Base-by-base conservation (phyloP, 2,797 vertebrate genomes). In the Chrysocyon brachyurus region DNA sequence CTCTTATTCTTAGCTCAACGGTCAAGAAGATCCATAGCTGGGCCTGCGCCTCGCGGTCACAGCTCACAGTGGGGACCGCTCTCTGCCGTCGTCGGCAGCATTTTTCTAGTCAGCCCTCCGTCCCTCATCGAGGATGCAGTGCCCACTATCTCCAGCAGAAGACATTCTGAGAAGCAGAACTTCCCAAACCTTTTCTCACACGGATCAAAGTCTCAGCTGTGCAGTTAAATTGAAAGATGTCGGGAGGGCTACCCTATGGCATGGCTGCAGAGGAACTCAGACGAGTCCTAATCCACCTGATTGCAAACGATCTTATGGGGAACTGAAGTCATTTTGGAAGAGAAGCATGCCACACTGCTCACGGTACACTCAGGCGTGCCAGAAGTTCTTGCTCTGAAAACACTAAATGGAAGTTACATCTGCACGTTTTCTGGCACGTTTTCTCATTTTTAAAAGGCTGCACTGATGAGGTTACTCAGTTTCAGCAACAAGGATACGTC, bases 81-180 rank as follows among this genome's bases (percentile, higher is more conserved):
- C 75, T n/a, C 1, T 0, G 54, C 10, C 22, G 9, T 79, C 3
- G 0, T 4, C 0, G 3, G 10, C 12, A 2, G 2, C 1, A 0
- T 3, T 28, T 6, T 15, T 0, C 87, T 49, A 31, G 61, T 9
- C 46, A 8, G 61, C 46, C 6, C 22, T 14, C 6, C 0, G 5
- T 4, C 14, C 9, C 49, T 31, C 52, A 2, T 1, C 5, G 1
- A 2, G 5, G 7, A 3, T 0, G 3, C 17, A 12, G 49, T 9
- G 2, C 6, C 0, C 0, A 0, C 1, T 15, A 3, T 64, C 49
- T 63, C 40, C 54, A 36, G 10, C 0, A 4, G 49, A 85, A 78
- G 61, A 61, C 17, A n/a, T 4, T 68, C 40, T 21, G 28, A 31
- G 31, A 22, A 36, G 17, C 36, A n/a, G 57, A 79, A 33, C 6